A percentile compares a stretch with the other conserved stretches of the same genome.
Evolutionary conservation across 2,888 invertebrate genomes (phyloP).

Genomic region (Caenorhabditis angaria): DNA sequence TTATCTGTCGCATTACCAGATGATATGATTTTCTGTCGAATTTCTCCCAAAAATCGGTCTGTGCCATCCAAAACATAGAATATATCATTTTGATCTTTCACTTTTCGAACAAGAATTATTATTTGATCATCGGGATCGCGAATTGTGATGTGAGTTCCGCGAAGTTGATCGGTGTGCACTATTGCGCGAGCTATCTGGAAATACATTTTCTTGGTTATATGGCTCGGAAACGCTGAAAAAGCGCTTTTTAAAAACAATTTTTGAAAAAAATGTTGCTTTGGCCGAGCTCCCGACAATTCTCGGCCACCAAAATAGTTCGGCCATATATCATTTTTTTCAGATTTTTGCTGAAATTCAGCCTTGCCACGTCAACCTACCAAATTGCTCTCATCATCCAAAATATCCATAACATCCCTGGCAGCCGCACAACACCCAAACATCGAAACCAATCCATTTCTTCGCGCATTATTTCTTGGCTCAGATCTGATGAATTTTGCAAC

Average conservation of each 20-base stretch:
- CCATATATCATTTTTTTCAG: too few species aligned
- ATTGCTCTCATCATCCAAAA: slow-evolving; percentile 23
- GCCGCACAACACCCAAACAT: slow-evolving; percentile 34
- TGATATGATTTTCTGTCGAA: slow-evolving; percentile 36
- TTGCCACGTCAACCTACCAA: slow-evolving; percentile 17
- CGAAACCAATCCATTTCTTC: slow-evolving; percentile 25
- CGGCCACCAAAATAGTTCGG: too few species aligned
- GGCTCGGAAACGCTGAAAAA: too few species aligned
- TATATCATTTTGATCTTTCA: slow-evolving; percentile 21
- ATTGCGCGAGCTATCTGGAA: slow-evolving; percentile 9
- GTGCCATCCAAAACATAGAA: slow-evolving; percentile 19
- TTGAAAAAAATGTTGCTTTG: too few species aligned
- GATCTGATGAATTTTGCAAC: slow-evolving; percentile 33
- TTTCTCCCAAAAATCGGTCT: slow-evolving; percentile 33
- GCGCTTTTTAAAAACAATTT: too few species aligned
- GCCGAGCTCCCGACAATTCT: too few species aligned
- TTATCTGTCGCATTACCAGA: slow-evolving; percentile 36
- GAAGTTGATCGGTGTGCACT: slow-evolving; percentile 20
- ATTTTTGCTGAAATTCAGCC: neutral
- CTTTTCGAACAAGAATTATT: slow-evolving; percentile 11
- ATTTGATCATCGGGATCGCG: slow-evolving; percentile 18
- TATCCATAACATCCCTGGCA: slow-evolving; percentile 32
- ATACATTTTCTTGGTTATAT: too few species aligned
- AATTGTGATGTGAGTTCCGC: slow-evolving; percentile 26
- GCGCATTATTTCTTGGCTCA: slow-evolving; percentile 21